These are phyloP conservation scores for Neoascia interrupta DNA, from an alignment of 2,888 invertebrate genomes.

Conservation along the genomic window DNA sequence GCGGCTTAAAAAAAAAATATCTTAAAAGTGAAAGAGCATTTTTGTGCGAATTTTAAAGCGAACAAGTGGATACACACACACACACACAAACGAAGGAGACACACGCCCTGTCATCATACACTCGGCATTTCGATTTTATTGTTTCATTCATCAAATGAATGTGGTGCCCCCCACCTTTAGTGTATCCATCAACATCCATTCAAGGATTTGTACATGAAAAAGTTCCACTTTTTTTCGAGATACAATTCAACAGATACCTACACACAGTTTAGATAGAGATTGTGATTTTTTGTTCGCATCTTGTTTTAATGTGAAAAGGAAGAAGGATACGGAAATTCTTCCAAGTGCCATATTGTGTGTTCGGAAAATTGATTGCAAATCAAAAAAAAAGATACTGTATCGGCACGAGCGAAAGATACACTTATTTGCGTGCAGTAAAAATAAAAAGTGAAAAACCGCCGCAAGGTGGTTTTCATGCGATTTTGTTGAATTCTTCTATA, in stretches of 20 bases:
- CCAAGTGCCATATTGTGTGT: constrained; percentile 58
- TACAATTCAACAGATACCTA: constrained; percentile 31
- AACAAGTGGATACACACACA: no score
- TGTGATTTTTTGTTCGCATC: background rate
- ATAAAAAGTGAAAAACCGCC: constrained; percentile 40
- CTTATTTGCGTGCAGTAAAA: background rate
- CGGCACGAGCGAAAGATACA: background rate
- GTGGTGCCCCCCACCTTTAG: background rate
- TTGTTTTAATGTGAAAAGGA: constrained; percentile 26
- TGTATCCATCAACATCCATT: constrained; percentile 35
- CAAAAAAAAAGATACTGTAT: constrained; percentile 20
- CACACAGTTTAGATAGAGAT: background rate
- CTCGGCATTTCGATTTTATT: constrained; percentile 21
- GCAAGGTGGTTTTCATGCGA: constrained; percentile 66
- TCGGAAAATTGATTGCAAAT: background rate
- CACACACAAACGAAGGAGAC: constrained; percentile 28
- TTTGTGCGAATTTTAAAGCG: no score
- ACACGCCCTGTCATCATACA: constrained; percentile 24
- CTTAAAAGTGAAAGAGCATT: no score
- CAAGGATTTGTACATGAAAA: constrained; percentile 56
- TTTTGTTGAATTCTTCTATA: constrained; percentile 73
- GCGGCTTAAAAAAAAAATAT: background rate
- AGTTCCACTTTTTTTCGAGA: background rate
- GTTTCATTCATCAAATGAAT: constrained; percentile 62
- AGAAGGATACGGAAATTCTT: constrained; percentile 54